phyloP scores from a whole-genome alignment of 2,797 vertebrate species.

The Pseudocheirus occidentalis region DNA sequence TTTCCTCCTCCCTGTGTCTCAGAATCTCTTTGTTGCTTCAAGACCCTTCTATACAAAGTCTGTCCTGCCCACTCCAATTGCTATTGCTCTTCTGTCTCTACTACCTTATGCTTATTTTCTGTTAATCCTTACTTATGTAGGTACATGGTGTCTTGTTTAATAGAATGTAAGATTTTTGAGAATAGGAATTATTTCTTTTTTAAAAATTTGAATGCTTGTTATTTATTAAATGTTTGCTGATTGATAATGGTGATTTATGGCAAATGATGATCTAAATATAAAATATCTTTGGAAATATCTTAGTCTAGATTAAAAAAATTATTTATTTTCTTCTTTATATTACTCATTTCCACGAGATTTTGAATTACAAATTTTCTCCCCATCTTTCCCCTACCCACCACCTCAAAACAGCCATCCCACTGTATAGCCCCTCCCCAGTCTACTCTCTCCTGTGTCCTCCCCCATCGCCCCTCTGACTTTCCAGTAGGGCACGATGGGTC shows the following conservation, averaged over 20 bases:
- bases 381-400: too few species aligned
- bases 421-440: too few species aligned
- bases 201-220: neutral
- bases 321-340: too few species aligned
- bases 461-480: too few species aligned
- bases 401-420: too few species aligned
- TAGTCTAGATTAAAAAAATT: neutral
- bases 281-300: neutral
- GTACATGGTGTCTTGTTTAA: neutral
- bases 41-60: neutral
- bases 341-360: too few species aligned
- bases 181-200: neutral
- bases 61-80: neutral
- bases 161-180: neutral
- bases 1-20: neutral
- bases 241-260: neutral
- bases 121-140: neutral
- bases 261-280: neutral
- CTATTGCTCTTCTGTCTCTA: neutral
- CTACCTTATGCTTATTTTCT: neutral
- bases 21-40: neutral
- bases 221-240: neutral
- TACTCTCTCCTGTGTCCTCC: too few species aligned
- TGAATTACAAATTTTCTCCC: too few species aligned
- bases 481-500: too few species aligned